These are phyloP conservation scores for Atta colombica DNA, from an alignment of 1,140 invertebrate genomes.

Conservation along the genomic window DNA sequence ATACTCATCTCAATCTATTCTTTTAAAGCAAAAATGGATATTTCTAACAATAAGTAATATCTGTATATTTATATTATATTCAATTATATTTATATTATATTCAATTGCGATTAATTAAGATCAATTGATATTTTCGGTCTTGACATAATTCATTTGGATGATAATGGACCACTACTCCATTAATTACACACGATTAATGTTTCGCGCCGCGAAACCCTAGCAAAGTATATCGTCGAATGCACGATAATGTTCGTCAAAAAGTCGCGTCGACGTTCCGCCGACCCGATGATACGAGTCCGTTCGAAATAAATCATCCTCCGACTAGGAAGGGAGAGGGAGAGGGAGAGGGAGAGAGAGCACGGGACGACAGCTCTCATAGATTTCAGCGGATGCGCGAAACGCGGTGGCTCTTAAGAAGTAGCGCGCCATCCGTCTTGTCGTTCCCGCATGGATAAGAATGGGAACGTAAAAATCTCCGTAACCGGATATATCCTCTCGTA, in stretches of 20 bases:
- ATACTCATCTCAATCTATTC: background rate
- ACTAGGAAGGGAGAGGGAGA: background rate
- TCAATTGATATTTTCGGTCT: conserved; percentile 30
- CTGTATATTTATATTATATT: background rate
- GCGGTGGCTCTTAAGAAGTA: conserved; percentile 63
- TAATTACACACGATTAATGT: conserved; percentile 59
- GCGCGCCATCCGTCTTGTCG: conserved; percentile 67
- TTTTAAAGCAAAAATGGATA: no score
- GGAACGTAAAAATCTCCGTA: conserved; percentile 61
- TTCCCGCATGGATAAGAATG: conserved; percentile 64
- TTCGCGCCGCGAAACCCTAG: conserved; percentile 6
- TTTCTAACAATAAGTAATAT: background rate
- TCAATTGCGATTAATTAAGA: conserved; percentile 36
- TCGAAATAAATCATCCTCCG: conserved; percentile 55
- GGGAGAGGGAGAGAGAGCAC: background rate
- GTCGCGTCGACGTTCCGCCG: conserved; percentile 41
- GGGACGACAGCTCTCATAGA: conserved; percentile 50
- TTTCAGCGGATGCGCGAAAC: conserved; percentile 46
- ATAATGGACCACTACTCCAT: background rate
- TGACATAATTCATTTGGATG: conserved; percentile 36
- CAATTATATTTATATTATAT: background rate
- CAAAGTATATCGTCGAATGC: conserved; percentile 49
- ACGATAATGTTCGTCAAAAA: conserved; percentile 58
- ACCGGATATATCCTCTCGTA: conserved; percentile 48
- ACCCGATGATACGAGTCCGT: conserved; percentile 56